Evolutionary conservation across 2,797 vertebrate genomes (phyloP), one percentile per base, ranked within the genome.

Genomic region (Melanotaenia boesemani): DNA sequence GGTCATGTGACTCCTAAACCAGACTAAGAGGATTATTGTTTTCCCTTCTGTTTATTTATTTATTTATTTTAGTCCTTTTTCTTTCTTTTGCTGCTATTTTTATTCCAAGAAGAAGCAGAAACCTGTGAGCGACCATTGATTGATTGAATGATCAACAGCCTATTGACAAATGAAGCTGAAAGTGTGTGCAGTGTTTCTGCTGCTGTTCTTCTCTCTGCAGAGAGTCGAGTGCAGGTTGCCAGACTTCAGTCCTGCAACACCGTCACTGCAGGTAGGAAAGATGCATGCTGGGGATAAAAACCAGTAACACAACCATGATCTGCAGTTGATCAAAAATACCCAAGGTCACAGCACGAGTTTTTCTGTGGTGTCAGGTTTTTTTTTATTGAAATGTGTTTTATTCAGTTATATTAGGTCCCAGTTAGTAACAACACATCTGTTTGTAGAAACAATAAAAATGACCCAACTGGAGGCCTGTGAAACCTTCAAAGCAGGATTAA

Each of bases 1-100:
- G 62, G 56, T 77, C 86, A 87, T 30, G 70, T 91, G 86, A 79
- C 74, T 39, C 6, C 6, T 74, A 67, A 72, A 70, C 55, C 63
- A 32, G 68, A 18, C 18, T 83, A 78, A 89, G 86, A 83, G 86
- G 88, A 88, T 89, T 82, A 81, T 20, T 2, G 28, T 63, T 46
- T 54, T 52, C 67, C 69, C 30, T 54, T 39, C 54, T 63, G 52
- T 73, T n/a, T 62, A 26, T 57, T 56, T 63, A 32, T 52, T 57
- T 56, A 39, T 32, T 39, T 52, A 63, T 72, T 44, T 34, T 39
- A 55, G 7, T 20, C 16, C 16, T 46, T 46, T 20, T 57, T 50
- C 34, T 28, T 54, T 57, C 8, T 39, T 39, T n/a, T 63, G 57
- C 50, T 48, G 15, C 22, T 20, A 59, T 39, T 70, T 74, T 26